Percentiles rank a stretch among this genome's conserved stretches.
Conservation (phyloP, 1,140 invertebrate genomes). For the Drosophila pandora region DNA sequence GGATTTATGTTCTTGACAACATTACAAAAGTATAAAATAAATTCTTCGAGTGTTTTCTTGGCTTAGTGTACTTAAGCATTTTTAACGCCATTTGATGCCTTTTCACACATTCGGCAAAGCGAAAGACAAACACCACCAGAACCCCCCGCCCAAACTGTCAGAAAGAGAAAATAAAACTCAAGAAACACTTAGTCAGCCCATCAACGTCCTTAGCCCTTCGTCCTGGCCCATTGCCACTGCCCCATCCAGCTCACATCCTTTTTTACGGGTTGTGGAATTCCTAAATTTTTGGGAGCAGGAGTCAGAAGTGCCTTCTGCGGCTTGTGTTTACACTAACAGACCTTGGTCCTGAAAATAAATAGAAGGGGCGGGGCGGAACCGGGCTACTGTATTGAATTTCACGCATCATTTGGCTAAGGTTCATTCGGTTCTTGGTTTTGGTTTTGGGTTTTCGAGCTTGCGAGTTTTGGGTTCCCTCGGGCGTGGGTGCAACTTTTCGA, state of each 20-base stretch:
- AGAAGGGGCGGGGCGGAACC: slow-evolving; percentile 1
- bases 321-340: slow-evolving; percentile 38
- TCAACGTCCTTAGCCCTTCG: slow-evolving; percentile 22
- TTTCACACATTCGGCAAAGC: slow-evolving; percentile 74
- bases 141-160: slow-evolving; percentile 16
- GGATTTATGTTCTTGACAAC: too few species aligned
- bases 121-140: slow-evolving; percentile 61
- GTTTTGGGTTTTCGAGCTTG: slow-evolving; percentile 12
- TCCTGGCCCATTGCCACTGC: neutral
- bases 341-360: slow-evolving; percentile 31
- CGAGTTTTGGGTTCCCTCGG: slow-evolving; percentile 13
- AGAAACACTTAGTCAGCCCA: slow-evolving; percentile 73
- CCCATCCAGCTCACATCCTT: slow-evolving; percentile 14
- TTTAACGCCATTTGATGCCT: slow-evolving; percentile 82
- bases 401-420: slow-evolving; percentile 77
- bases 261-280: slow-evolving; percentile 21
- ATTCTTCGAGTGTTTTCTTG: slow-evolving; percentile 24
- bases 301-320: slow-evolving; percentile 14
- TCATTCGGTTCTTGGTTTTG: slow-evolving; percentile 36
- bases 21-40: neutral
- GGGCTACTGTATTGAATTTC: slow-evolving; percentile 77
- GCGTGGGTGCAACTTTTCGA: slow-evolving; percentile 64
- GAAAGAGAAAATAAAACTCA: slow-evolving; percentile 56
- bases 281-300: slow-evolving; percentile 14
- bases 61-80: slow-evolving; percentile 72